Percentiles rank a stretch among this genome's conserved stretches.
phyloP scores from a whole-genome alignment of 2,888 invertebrate species.

The Pelosia muscerda region DNA sequence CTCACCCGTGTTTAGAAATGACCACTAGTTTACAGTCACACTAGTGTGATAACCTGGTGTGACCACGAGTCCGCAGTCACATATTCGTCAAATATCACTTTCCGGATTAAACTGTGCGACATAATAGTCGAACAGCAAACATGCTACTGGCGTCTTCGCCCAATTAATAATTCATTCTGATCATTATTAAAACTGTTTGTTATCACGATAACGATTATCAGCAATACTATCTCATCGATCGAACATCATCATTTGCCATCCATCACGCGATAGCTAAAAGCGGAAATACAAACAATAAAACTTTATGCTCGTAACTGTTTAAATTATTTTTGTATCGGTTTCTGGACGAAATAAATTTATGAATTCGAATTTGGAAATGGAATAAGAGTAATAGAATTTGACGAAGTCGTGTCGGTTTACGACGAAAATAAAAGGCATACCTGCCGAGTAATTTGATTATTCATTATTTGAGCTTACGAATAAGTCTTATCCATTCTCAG shows the following conservation, averaged over 20 bases:
- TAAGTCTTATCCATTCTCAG: background rate
- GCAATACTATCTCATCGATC: constrained; percentile 56
- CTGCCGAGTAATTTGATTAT: background rate
- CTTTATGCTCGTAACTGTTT: constrained; percentile 42
- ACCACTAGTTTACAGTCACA: too few species aligned
- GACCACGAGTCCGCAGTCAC: too few species aligned
- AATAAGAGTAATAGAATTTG: constrained; percentile 9
- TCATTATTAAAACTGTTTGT: constrained; percentile 55
- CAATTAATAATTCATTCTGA: constrained; percentile 32
- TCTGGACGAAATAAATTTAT: constrained; percentile 15
- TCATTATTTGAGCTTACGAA: background rate
- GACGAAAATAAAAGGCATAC: background rate
- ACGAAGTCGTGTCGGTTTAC: background rate
- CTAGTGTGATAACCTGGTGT: too few species aligned
- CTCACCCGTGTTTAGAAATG: background rate
- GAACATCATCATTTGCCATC: constrained; percentile 47
- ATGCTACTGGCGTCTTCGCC: constrained; percentile 30
- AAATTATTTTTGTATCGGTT: constrained; percentile 19
- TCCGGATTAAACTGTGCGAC: constrained; percentile 16
- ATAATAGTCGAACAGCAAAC: constrained; percentile 15
- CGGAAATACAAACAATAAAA: constrained; percentile 56
- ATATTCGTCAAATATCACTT: background rate
- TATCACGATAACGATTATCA: constrained; percentile 62
- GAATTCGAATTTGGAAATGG: constrained; percentile 15
- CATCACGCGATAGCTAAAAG: constrained; percentile 60